Evolutionary conservation across 2,797 vertebrate genomes (phyloP), one percentile per base, ranked within the genome.

Genomic region (Takifugu rubripes): DNA sequence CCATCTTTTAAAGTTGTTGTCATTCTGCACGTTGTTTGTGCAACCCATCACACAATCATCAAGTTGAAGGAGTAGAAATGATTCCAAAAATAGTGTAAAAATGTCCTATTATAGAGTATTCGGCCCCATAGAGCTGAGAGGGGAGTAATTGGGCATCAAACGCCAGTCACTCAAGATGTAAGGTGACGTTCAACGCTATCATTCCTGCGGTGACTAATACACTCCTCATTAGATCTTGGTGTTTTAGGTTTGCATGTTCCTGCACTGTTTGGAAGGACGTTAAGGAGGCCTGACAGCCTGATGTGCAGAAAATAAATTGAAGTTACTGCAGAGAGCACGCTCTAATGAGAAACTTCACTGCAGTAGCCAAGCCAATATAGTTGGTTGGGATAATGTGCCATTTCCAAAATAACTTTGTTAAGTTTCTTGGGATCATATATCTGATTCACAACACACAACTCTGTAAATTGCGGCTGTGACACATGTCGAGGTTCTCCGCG

Each of bases 381-480:
- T 69, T 52, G 43, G 65, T 66, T 63, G 54, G 60, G 52, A 66
- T 72, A 71, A 74, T 84, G 68, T 74, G 78, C 77, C 60, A 61
- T 84, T 85, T 89, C 84, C 82, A 90, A 88, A 91, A 91, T 90
- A 91, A 89, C 88, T 87, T 80, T 78, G 76, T 79, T 79, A 87
- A 87, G 86, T 85, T 81, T 84, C 73, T 72, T 68, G 80, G 86
- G 84, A 82, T 88, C 87, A 72, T 87, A 83, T 89, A 86, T 91
- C 88, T 88, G 85, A 87, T 88, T 88, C 87, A 85, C 87, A 87
- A 88, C 86, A 88, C 88, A 86, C 85, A 84, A 68, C 83, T 92
- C 84, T 77, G 89, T 90, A 90, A 91, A 90, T 84, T 91, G 90
- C 84, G 90, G 90, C 84, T 70, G 82, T 86, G 88, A 90, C 90